A percentile compares a stretch with the other conserved stretches of the same genome.
These are phyloP conservation scores for Delphinapterus leucas DNA, from an alignment of 2,113 vertebrate genomes.

Conservation along the genomic window DNA sequence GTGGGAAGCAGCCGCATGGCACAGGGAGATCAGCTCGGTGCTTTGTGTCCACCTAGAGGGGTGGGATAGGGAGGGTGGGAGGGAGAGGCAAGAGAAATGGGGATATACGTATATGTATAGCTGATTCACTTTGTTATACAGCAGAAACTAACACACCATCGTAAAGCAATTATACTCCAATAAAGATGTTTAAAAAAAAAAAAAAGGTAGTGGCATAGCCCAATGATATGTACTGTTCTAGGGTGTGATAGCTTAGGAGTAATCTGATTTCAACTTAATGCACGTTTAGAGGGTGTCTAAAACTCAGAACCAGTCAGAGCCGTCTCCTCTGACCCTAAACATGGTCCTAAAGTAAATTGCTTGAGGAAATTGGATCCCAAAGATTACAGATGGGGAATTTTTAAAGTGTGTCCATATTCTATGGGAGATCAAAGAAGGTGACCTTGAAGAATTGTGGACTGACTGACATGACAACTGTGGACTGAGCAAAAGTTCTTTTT, in stretches of 20 bases:
- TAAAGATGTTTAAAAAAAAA: no score
- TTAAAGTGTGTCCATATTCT: background rate
- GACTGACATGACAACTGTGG: background rate
- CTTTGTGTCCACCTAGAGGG: no score
- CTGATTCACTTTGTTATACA: no score
- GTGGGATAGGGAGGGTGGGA: no score
- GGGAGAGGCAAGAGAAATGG: no score
- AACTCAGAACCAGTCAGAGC: background rate
- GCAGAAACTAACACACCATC: no score
- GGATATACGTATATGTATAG: no score
- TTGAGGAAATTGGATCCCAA: background rate
- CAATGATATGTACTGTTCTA: background rate
- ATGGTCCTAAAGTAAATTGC: background rate
- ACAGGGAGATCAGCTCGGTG: no score
- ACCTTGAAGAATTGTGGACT: background rate
- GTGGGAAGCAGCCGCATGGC: no score
- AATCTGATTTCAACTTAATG: background rate
- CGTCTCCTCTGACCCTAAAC: background rate
- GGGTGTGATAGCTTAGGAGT: background rate
- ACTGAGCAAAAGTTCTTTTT: background rate
- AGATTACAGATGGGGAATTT: background rate
- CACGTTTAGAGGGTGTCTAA: background rate
- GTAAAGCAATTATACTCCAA: no score
- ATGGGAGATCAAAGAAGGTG: background rate
- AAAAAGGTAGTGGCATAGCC: background rate